A percentile compares a stretch with the other conserved stretches of the same genome.
These are phyloP conservation scores for Phylloscopus whistleri DNA, from an alignment of 2,113 vertebrate genomes.

Conservation along the genomic window DNA sequence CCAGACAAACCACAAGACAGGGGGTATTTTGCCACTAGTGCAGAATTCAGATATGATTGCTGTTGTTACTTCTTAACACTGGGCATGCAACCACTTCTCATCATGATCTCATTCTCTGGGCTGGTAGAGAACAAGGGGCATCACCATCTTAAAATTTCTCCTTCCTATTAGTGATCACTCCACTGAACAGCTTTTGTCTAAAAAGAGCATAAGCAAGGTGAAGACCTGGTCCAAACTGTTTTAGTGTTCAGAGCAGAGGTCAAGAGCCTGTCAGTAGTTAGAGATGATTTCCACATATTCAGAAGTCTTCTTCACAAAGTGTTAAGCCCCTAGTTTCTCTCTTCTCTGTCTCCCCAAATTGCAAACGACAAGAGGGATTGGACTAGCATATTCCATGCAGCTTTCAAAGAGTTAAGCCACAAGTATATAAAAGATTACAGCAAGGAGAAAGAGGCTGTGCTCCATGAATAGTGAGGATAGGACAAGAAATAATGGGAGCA, in stretches of 20 bases:
- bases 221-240: neutral
- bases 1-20: neutral
- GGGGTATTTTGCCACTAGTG: neutral
- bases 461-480: neutral
- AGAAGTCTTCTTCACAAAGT: neutral
- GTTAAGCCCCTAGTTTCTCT: neutral
- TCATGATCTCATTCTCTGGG: neutral
- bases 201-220: neutral
- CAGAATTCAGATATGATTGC: neutral
- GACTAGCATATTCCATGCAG: neutral
- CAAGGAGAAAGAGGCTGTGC: neutral
- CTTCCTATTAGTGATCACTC: neutral
- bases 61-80: neutral
- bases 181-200: neutral
- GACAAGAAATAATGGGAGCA: conserved; percentile 8
- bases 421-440: neutral
- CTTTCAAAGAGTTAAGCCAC: neutral
- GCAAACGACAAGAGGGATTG: neutral
- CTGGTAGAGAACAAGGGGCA: neutral
- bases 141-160: neutral
- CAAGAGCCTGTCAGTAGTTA: neutral
- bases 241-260: neutral
- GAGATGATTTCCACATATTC: neutral
- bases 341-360: neutral
- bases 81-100: neutral